Base-by-base conservation (phyloP, 2,113 vertebrate species). In the Anser cygnoides region DNA sequence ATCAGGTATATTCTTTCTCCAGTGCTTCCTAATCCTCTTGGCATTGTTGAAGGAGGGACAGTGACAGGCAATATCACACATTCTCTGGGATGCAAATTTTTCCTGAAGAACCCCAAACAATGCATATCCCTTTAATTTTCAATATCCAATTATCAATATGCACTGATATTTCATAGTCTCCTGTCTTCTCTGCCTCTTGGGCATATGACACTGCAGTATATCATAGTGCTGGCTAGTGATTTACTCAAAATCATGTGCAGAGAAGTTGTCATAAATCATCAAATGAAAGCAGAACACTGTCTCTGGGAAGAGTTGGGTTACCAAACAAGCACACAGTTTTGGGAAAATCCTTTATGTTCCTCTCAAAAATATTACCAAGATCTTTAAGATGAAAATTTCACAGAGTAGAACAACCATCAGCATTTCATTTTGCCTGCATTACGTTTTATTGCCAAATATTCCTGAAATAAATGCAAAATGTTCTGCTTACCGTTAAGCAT, bases 281-380 rank as follows among this genome's bases (percentile, higher is more conserved):
- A 49, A 63, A 58, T 6, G 7, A 58, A 14, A 67, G 17, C 12
- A 79, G 25, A 83, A 43, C 62, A 46, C 33, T 6, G 3, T 9
- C 13, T 50, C n/a, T 43, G 31, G 33, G 54, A 81, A 70, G 25
- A 81, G 9, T 78, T 4, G 3, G 9, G 16, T 5, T 72, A 52
- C 50, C 9, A 77, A 58, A 55, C 2, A 16, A 67, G 31, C 8
- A 3, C 17, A n/a, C 0, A 0, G 2, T 50, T 74, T 52, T 75
- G 41, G 7, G 6, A 31, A 70, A 81, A 63, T 28, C 5, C 7
- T 62, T 52, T 31, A 1, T 66, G 12, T 71, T 49, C 8, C 37
- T 21, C 13, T 77, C 49, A 59, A 74, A 59, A 91, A n/a, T 3
- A 37, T 67, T 81, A 33, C 23, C 3, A 10, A 55, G 3, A n/a